A percentile compares a stretch with the other conserved stretches of the same genome.
Conservation (phyloP, 1,140 invertebrate species). For the Ceratina japonica region DNA sequence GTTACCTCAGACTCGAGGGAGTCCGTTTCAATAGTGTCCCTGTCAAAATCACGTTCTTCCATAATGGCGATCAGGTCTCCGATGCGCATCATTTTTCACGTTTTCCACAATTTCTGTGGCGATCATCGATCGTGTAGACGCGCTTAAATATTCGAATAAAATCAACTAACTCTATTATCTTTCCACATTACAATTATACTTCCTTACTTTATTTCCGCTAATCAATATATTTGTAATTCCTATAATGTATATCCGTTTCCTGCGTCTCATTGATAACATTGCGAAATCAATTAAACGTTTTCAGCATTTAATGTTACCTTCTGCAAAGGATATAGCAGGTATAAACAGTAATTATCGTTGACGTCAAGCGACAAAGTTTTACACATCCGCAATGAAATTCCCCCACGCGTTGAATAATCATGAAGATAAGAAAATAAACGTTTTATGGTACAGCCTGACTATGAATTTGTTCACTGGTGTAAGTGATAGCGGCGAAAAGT, state of each 20-base stretch:
- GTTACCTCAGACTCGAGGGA: conserved; percentile 76
- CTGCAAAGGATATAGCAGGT: too few relatives aligned
- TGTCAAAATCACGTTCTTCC: conserved; percentile 69
- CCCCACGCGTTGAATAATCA: neutral
- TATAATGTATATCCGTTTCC: neutral
- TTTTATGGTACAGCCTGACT: neutral
- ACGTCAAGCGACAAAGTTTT: neutral
- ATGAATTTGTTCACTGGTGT: neutral
- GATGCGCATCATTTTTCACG: conserved; percentile 66
- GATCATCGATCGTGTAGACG: neutral
- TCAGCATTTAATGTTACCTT: neutral
- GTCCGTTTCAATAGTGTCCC: conserved; percentile 74
- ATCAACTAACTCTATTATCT: neutral
- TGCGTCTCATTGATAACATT: too few relatives aligned
- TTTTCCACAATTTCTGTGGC: conserved; percentile 9
- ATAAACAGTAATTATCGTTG: neutral
- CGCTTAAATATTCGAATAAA: neutral
- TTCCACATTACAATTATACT: neutral
- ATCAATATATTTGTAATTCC: neutral
- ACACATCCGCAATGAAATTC: neutral
- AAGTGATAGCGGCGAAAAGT: conserved; percentile 12
- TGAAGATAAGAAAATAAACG: neutral
- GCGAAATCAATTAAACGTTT: neutral
- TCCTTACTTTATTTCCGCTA: neutral
- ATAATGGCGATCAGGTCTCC: conserved; percentile 70